Percentiles rank a stretch among this genome's conserved stretches.
These are phyloP conservation scores for Drosophila pachea DNA, from an alignment of 1,140 invertebrate species.

Conservation along the genomic window DNA sequence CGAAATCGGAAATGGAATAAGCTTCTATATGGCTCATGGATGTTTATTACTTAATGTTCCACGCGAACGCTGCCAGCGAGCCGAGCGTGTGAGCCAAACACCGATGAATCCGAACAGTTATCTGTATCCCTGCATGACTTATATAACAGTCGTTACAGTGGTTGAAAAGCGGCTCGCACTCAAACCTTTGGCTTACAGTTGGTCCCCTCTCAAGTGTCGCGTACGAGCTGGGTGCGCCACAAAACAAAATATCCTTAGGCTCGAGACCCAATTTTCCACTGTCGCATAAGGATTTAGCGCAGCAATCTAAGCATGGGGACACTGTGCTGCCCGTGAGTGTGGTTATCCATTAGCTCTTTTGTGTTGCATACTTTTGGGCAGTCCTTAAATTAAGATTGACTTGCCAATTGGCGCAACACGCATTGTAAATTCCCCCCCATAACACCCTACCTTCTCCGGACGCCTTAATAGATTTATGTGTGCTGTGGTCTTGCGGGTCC, in stretches of 20 bases:
- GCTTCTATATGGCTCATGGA: constrained; percentile 11
- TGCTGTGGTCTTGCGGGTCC: constrained; percentile 45
- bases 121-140: constrained; percentile 14
- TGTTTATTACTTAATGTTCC: constrained; percentile 40
- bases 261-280: too few species aligned
- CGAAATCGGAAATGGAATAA: constrained; percentile 36
- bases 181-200: too few species aligned
- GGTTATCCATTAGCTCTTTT: constrained; percentile 24
- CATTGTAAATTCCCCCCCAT: constrained; percentile 19
- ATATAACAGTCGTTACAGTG: constrained; percentile 4
- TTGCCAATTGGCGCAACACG: constrained; percentile 38
- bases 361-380: constrained; percentile 34
- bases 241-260: too few species aligned
- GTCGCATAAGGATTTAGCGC: too few species aligned
- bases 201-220: too few species aligned
- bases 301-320: too few species aligned
- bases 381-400: constrained; percentile 42
- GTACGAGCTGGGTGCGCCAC: too few species aligned
- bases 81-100: not conserved
- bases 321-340: not conserved
- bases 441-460: not conserved
- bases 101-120: not conserved
- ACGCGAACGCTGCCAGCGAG: constrained; percentile 17
- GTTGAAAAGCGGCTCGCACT: too few species aligned
- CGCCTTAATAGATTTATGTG: too few species aligned